Evolutionary conservation across 2,113 vertebrate species (phyloP).

Genomic region (Alces alces): DNA sequence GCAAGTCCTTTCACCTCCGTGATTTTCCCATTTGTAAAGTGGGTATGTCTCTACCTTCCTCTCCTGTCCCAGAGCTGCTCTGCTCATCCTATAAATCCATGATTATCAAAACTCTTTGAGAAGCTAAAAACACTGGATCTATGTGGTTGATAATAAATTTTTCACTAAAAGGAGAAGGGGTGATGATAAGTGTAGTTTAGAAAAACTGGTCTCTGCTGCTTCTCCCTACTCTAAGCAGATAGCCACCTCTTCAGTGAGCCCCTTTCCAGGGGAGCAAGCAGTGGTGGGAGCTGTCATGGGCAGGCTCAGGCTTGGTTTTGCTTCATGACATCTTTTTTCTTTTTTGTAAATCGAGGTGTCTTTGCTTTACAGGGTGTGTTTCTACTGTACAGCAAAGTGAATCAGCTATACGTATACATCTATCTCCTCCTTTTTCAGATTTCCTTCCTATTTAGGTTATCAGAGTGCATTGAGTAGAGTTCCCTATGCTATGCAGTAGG

Average conservation of each 20-base stretch:
- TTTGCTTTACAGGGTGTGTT: not conserved
- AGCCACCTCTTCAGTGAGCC: not conserved
- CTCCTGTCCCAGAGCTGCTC: not conserved
- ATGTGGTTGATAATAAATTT: not conserved
- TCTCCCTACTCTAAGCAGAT: not conserved
- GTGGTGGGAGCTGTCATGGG: not conserved
- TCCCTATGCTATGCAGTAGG: not conserved
- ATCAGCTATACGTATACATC: not conserved
- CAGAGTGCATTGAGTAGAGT: not conserved
- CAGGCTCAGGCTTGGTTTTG: too few relatives aligned
- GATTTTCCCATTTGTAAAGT: not conserved
- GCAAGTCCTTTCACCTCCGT: not conserved
- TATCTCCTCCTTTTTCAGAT: not conserved
- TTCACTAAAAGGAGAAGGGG: not conserved
- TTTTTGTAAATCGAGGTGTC: not conserved
- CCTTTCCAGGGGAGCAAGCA: not conserved
- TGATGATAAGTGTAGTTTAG: not conserved
- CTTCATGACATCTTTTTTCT: not conserved
- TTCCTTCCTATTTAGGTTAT: not conserved
- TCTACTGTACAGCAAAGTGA: not conserved
- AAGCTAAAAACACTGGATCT: not conserved
- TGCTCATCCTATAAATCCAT: not conserved
- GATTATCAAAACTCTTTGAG: not conserved
- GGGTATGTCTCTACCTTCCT: not conserved
- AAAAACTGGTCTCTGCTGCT: not conserved